phyloP scores from a whole-genome alignment of 1,140 invertebrate genomes.

The Agrilus planipennis region DNA sequence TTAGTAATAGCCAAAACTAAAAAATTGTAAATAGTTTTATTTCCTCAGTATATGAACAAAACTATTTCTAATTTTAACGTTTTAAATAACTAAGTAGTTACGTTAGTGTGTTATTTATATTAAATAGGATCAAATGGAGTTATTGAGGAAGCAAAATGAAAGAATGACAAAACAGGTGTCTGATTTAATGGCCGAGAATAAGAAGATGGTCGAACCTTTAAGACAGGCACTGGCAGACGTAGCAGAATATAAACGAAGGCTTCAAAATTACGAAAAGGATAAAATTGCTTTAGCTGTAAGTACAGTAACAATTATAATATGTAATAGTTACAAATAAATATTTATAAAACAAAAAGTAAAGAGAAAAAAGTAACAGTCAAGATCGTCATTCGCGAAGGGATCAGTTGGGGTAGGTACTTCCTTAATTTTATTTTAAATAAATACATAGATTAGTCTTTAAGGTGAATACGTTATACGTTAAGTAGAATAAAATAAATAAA shows the following conservation, averaged over 20 bases:
- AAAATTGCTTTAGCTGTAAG: conserved; percentile 46
- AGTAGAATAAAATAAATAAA: too few species aligned
- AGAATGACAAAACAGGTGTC: conserved; percentile 54
- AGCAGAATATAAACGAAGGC: conserved; percentile 54
- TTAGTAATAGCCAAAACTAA: background rate
- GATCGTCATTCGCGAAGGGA: too few species aligned
- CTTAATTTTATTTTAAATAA: too few species aligned
- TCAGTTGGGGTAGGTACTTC: background rate
- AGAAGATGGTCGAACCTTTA: conserved; percentile 55
- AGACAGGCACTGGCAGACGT: conserved; percentile 55
- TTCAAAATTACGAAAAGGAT: conserved; percentile 73
- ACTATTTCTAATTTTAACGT: background rate
- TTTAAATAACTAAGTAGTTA: conserved; percentile 4
- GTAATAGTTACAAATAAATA: too few species aligned
- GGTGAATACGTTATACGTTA: too few species aligned
- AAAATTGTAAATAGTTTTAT: background rate
- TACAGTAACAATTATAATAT: too few species aligned
- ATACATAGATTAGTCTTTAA: too few species aligned
- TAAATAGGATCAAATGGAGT: conserved; percentile 68
- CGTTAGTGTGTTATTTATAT: conserved; percentile 1
- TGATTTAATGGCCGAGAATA: conserved; percentile 56
- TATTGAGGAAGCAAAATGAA: conserved; percentile 69
- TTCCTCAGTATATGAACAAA: background rate
- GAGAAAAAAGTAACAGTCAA: too few species aligned
- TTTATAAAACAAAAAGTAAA: too few species aligned